phyloP scores from a whole-genome alignment of 2,113 vertebrate genomes.

The Prunella himalayana region DNA sequence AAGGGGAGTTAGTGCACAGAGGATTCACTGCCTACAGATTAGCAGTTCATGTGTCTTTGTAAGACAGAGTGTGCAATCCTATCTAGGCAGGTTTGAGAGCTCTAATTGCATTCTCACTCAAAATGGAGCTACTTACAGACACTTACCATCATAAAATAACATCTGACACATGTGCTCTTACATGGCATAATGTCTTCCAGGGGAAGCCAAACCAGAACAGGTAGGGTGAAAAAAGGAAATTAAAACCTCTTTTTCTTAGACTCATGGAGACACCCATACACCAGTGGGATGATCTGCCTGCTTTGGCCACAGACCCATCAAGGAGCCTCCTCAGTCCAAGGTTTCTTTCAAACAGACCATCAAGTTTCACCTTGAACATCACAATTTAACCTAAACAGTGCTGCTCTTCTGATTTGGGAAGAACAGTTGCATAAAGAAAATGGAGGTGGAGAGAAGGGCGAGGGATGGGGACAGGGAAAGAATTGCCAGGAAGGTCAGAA shows the following conservation, averaged over 20 bases:
- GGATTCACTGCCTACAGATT: background rate
- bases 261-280: background rate
- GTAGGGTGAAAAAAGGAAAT: background rate
- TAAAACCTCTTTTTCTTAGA: background rate
- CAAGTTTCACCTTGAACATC: background rate
- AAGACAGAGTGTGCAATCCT: background rate
- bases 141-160: background rate
- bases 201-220: background rate
- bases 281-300: background rate
- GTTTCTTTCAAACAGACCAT: background rate
- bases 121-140: background rate
- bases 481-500: accelerated
- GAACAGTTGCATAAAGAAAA: background rate
- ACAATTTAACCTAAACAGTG: background rate
- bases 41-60: background rate
- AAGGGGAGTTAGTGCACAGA: background rate
- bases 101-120: background rate
- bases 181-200: background rate
- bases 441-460: accelerated
- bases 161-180: background rate
- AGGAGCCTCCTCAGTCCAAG: background rate
- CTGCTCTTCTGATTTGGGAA: background rate
- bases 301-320: background rate
- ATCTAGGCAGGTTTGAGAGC: background rate
- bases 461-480: accelerated